Evolutionary conservation across 1,140 invertebrate genomes (phyloP), one percentile per base, ranked within the genome.

Genomic region (Saccostrea cuccullata): DNA sequence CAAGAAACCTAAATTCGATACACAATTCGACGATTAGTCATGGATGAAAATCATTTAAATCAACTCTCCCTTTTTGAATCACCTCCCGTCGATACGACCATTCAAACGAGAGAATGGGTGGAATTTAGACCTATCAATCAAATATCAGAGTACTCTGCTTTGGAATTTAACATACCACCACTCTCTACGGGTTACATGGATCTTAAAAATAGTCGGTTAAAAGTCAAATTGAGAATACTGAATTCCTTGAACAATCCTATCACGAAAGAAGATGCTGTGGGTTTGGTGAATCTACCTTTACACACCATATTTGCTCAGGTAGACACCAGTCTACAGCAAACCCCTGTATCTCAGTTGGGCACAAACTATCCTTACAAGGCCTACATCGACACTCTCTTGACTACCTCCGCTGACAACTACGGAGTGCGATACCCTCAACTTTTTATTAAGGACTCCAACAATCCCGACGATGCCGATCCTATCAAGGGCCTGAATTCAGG

Each of bases 281-380:
- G 30, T 73, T 56, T 83, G 36, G 47, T 15, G 13, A 73, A 64
- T 26, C 56, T 86, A 55, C 55, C 86, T 8, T n/a, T 89, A 60
- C 85, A 89, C 20, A 87, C 82, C 12, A 58, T 87, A 9, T 86
- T 86, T 73, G 58, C 58, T 20, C 73, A 89, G 55, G 73, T 89
- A 17, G 88, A 89, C 12, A 70, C 67, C 40, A 15, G 13, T 67
- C 64, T 89, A 17, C 85, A 86, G 36, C 89, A 89, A 55, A 89
- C 82, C 23, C 77, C 89, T n/a, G 82, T 87, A 11, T 64, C 60
- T 36, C 30, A 84, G 30, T 17, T 84, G 36, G 77, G 77, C 20
- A 82, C 47, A 73, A 89, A 89, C 55, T 89, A 89, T 73, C 55
- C 88, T 4, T 89, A 87, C 47, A 89, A 89, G 83, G 86, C 89